Base-by-base conservation (phyloP, 2,113 vertebrate species). In the Calypte anna region DNA sequence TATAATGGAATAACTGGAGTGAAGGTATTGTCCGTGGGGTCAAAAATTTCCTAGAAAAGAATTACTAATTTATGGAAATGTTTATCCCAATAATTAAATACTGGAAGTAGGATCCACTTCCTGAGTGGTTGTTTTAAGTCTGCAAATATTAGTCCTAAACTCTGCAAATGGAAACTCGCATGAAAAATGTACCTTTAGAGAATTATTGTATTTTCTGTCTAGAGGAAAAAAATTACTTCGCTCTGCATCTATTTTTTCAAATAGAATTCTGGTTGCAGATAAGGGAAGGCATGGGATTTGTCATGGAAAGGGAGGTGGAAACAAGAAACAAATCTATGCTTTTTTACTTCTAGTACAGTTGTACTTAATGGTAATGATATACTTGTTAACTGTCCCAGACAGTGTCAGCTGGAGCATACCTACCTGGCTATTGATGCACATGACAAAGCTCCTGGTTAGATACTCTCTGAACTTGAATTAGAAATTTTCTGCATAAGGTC, bases 31-130 rank as follows among this genome's bases (percentile, higher is more conserved):
- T 90, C 73, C 57, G 38, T 55, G 10, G 53, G 80, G 79, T 94
- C 85, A 91, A 70, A 93, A 82, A 64, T n/a, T 88, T 87, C 81
- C 33, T 30, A 88, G 61, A 59, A 70, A 88, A 90, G 22, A 59
- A 93, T 94, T 83, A 95, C 96, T 95, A 79, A 93, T 94, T 86
- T 90, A 95, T 67, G 40, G 43, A 81, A 88, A 33, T 81, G 61
- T 95, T 96, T 95, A 81, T 91, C 68, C 72, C 48, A 88, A 57
- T 93, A 93, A 88, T 96, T 95, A 90, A 92, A 92, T 78, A 55
- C 11, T 88, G 61, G 68, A 38, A 68, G 78, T 67, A 64, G 64
- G 43, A 91, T 0, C 11, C 30, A 43, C 11, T 55, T 78, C n/a
- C 28, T 83, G n/a, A 18, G 17, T 36, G 14, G 28, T 58, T 78